Percentiles rank a stretch among this genome's conserved stretches.
Evolutionary conservation across 2,888 invertebrate species (phyloP).

Genomic region (Leucophenga maculata): DNA sequence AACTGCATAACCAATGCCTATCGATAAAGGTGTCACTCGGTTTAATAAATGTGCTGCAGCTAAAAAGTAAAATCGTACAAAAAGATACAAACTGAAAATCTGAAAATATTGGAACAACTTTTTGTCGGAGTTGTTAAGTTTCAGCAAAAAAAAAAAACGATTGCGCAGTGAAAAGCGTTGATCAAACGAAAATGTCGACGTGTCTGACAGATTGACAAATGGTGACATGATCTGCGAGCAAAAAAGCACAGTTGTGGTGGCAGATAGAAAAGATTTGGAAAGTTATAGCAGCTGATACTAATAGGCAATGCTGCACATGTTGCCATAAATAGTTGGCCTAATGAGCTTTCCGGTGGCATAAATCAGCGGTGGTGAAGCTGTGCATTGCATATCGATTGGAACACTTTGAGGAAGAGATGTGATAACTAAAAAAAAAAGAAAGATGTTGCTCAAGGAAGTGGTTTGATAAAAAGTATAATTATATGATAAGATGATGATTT

Average conservation of each 20-base stretch:
- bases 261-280: not conserved
- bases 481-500: no score
- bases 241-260: not conserved
- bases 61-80: no score
- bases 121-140: no score
- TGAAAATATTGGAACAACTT: no score
- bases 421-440: conserved; percentile 1
- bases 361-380: conserved; percentile 4
- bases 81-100: no score
- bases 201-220: conserved; percentile 26
- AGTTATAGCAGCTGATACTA: not conserved
- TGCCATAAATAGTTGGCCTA: conserved; percentile 19
- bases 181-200: conserved; percentile 22
- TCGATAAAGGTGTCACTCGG: no score
- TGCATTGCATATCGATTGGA: conserved; percentile 1
- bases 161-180: not conserved
- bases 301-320: not conserved
- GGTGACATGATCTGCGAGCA: conserved; percentile 17
- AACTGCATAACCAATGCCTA: no score
- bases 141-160: not conserved
- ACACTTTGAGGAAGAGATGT: no score
- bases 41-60: no score
- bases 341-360: conserved; percentile 8
- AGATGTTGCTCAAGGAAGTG: no score
- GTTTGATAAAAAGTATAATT: no score